Base-by-base conservation (phyloP, 2,888 invertebrate genomes). In the Acanthoscelides obtectus region DNA sequence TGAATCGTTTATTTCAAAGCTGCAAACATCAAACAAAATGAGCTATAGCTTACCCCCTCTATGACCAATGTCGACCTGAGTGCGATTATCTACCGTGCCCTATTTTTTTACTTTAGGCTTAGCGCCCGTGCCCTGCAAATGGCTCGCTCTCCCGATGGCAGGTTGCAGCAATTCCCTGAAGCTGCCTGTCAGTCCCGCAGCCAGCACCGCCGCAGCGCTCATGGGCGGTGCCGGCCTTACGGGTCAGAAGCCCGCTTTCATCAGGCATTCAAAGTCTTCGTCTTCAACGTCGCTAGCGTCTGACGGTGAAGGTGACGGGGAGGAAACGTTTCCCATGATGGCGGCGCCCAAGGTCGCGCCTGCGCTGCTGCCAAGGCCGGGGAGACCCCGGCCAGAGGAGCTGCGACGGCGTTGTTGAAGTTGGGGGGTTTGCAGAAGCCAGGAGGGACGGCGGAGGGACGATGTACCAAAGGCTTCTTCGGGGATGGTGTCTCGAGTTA, bases 401-500 rank as follows among this genome's bases (percentile, higher is more conserved):
- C 88, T 91, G 74, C 89, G 88, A 75, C 89, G 88, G 22, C 89
- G 90, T 78, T 88, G 86, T 79, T 88, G 88, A 68, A 82, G 71
- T 78, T 79, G 78, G 78, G 82, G 76, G 27, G 80, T 81, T 77
- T 79, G 85, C 78, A 81, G 82, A 78, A 83, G 83, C 84, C 82
- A 87, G 71, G 82, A 82, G 0, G 84, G 81, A 64, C 84, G 80
- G 71, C 82, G 78, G 22, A 80, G 75, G 19, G 80, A 79, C 1
- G 80, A 81, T 3, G 77, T 79, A 22, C 76, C 77, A 22, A 78
- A 81, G 69, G 80, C 75, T 82, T 93, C 93, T 86, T 93, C 93
- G 71, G 92, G 92, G 80, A 93, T 93, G 74, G 89, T 90, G 83
- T 91, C 91, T 77, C 91, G 87, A 65, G 89, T 88, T 77, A 90